These are phyloP conservation scores for Valencia hispanica DNA, from an alignment of 2,797 vertebrate genomes.

Conservation along the genomic window DNA sequence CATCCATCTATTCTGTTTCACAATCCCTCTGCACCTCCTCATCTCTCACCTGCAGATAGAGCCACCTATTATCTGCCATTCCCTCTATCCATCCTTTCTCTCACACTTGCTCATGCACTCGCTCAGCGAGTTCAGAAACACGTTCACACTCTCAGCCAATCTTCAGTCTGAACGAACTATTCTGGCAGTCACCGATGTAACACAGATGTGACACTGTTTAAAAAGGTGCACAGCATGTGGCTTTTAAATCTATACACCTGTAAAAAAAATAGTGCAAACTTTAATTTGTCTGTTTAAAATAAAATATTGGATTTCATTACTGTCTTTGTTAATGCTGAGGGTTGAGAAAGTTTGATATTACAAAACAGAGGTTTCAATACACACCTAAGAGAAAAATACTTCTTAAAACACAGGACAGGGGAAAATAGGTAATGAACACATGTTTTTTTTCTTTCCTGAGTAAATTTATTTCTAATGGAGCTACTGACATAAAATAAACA, in stretches of 20 bases:
- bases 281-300: background rate
- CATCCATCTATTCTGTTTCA: constrained; percentile 70
- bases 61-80: constrained; percentile 63
- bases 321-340: background rate
- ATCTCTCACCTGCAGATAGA: constrained; percentile 71
- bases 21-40: constrained; percentile 60
- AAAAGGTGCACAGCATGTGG: constrained; percentile 1
- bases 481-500: background rate
- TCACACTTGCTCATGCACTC: constrained; percentile 43
- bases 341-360: background rate
- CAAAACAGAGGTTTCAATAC: background rate
- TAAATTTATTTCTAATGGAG: background rate
- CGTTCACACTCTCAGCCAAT: constrained; percentile 37
- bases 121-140: constrained; percentile 45
- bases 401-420: background rate
- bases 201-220: constrained; percentile 20
- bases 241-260: constrained; percentile 9
- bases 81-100: constrained; percentile 55
- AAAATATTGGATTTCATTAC: background rate
- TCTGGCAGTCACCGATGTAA: constrained; percentile 28
- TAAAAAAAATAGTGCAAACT: background rate
- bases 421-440: background rate
- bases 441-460: background rate
- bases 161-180: constrained; percentile 32
- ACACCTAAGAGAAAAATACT: background rate